phyloP scores from a whole-genome alignment of 92 coral and sea anemone genomes.

The Micromussa lordhowensis region DNA sequence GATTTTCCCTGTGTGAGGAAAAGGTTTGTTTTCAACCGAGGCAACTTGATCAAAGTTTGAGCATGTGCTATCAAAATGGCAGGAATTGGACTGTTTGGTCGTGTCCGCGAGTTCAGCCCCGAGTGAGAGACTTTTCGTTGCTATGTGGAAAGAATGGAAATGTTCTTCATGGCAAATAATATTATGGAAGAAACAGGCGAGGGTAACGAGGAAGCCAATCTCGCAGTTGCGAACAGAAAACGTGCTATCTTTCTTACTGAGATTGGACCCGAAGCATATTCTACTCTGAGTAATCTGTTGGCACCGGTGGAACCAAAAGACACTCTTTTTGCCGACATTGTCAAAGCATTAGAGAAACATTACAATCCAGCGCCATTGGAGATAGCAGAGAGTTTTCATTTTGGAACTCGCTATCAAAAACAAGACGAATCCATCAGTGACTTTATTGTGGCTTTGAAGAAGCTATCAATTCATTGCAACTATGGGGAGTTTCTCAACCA shows the following conservation, averaged over 20 bases:
- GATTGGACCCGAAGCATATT: constrained; percentile 68
- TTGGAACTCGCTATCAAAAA: constrained; percentile 51
- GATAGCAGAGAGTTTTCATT: constrained; percentile 71
- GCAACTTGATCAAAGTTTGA: too few species aligned
- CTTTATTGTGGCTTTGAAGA: constrained; percentile 57
- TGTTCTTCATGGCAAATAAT: constrained; percentile 69
- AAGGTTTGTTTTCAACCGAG: constrained; percentile 2
- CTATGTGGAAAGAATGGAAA: too few species aligned
- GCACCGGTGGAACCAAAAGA: too few species aligned
- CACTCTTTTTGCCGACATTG: too few species aligned
- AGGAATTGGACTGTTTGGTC: constrained; percentile 42
- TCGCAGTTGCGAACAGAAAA: constrained; percentile 38
- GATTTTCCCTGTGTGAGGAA: too few species aligned
- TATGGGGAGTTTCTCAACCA: constrained; percentile 57
- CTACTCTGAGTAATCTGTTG: too few species aligned
- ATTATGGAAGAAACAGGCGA: constrained; percentile 50
- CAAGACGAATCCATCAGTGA: constrained; percentile 55
- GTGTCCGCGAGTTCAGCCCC: constrained; percentile 44
- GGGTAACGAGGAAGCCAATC: constrained; percentile 41
- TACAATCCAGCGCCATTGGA: constrained; percentile 53
- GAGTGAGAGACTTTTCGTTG: constrained; percentile 33
- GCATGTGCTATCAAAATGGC: too few species aligned
- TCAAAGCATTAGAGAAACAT: too few species aligned
- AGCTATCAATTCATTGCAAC: constrained; percentile 62
- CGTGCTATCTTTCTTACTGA: constrained; percentile 61